These are phyloP conservation scores for Zoanthus gigantus DNA, from an alignment of 92 coral and sea anemone genomes.

Conservation along the genomic window DNA sequence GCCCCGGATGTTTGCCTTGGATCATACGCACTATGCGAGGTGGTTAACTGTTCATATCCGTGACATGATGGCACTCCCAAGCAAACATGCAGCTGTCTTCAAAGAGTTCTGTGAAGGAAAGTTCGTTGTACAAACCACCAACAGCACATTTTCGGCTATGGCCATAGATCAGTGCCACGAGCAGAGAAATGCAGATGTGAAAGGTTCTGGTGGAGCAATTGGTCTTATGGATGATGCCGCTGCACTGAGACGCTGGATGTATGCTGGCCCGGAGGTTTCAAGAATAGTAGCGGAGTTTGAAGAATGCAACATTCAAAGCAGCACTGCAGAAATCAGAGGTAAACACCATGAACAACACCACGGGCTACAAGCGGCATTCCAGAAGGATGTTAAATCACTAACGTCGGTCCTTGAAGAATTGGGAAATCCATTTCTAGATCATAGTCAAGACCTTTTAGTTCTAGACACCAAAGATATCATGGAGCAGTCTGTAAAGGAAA, in stretches of 20 bases:
- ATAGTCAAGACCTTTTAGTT: conserved; percentile 43
- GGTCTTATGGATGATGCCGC: not conserved
- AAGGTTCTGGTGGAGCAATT: conserved; percentile 15
- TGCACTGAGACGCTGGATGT: conserved; percentile 47
- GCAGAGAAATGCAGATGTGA: conserved; percentile 52
- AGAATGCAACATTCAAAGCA: no score
- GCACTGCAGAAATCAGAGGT: not conserved
- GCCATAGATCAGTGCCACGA: conserved; percentile 63
- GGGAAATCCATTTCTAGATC: conserved; percentile 67
- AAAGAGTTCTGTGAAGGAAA: conserved; percentile 44
- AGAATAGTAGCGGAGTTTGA: not conserved
- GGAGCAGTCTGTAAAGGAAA: conserved; percentile 22
- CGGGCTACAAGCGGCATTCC: conserved; percentile 50
- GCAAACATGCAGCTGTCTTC: conserved; percentile 44
- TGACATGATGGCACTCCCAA: conserved; percentile 45
- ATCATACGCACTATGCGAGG: conserved; percentile 49
- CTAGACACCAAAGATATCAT: conserved; percentile 69
- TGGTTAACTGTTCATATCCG: conserved; percentile 59
- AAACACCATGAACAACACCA: conserved; percentile 57
- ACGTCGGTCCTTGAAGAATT: conserved; percentile 48
- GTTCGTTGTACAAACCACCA: conserved; percentile 54
- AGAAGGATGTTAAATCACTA: conserved; percentile 54
- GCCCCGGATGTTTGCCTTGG: conserved; percentile 67
- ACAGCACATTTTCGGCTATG: conserved; percentile 37
- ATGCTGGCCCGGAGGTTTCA: conserved; percentile 41